Conservation (phyloP, 2,797 vertebrate species). For the Sebastes alutus region DNA sequence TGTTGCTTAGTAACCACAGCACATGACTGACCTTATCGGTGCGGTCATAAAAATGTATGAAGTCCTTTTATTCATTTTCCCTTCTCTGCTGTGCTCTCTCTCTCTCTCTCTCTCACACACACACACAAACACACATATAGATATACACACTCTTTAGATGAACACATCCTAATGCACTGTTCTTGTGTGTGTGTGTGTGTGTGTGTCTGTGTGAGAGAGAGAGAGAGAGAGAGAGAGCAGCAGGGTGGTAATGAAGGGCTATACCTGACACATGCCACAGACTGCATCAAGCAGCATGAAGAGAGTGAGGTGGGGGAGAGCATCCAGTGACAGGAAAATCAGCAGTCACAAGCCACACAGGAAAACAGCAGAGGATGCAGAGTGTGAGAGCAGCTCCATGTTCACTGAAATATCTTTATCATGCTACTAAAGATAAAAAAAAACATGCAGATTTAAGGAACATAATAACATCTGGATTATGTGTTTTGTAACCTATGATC, state of each 20-base stretch:
- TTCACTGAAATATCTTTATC: neutral
- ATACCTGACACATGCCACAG: slow-evolving; percentile 70
- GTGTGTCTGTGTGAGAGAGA: neutral
- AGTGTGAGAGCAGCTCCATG: slow-evolving; percentile 13
- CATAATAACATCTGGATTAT: slow-evolving; percentile 53
- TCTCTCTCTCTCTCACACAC: neutral
- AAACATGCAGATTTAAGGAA: slow-evolving; percentile 34
- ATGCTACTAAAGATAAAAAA: neutral
- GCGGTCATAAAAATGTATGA: slow-evolving; percentile 86
- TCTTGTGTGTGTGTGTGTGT: neutral
- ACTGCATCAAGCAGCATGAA: slow-evolving; percentile 52
- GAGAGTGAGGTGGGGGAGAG: slow-evolving; percentile 28
- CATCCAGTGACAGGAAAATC: slow-evolving; percentile 53
- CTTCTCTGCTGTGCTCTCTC: slow-evolving; percentile 38
- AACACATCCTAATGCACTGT: slow-evolving; percentile 33
- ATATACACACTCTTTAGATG: slow-evolving; percentile 1
- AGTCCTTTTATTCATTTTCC: slow-evolving; percentile 79
- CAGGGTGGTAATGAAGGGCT: slow-evolving; percentile 66
- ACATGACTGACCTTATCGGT: slow-evolving; percentile 84
- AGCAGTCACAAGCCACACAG: slow-evolving; percentile 26
- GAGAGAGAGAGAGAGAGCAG: slow-evolving; percentile 29
- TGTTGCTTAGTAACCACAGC: slow-evolving; percentile 86
- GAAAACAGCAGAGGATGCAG: slow-evolving; percentile 15
- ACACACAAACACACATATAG: slow-evolving; percentile 1
- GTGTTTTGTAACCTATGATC: slow-evolving; percentile 39